Evolutionary conservation across 2,113 vertebrate genomes (phyloP).

Genomic region (Rhabdomys dilectus): DNA sequence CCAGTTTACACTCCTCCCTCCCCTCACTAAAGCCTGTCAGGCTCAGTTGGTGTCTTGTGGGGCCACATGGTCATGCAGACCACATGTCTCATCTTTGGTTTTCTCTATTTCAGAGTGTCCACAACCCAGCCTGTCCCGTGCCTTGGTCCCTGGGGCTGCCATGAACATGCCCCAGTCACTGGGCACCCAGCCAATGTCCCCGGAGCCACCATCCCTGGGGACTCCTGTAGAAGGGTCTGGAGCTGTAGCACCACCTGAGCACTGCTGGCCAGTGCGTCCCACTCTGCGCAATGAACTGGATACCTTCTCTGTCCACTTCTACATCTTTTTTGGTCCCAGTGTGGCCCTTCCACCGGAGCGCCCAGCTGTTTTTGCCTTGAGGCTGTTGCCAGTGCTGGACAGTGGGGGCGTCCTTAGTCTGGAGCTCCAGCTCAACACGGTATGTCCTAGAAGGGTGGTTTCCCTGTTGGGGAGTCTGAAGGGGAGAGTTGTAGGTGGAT

Average conservation of each 20-base stretch:
- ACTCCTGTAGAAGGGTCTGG: constrained; percentile 64
- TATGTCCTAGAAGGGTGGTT: constrained; percentile 80
- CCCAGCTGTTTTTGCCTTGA: constrained; percentile 95
- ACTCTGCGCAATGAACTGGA: constrained; percentile 98
- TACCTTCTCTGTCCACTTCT: constrained; percentile 99
- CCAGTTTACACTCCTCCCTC: neutral
- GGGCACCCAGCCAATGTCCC: constrained; percentile 87
- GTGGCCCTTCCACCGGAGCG: constrained; percentile 94
- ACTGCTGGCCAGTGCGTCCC: constrained; percentile 96
- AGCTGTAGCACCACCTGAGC: constrained; percentile 42
- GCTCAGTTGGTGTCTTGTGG: neutral
- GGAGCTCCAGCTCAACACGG: constrained; percentile 96
- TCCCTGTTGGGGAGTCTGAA: neutral
- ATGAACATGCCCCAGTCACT: constrained; percentile 99
- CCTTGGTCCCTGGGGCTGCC: constrained; percentile 89
- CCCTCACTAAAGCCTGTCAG: neutral
- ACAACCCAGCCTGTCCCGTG: constrained; percentile 89
- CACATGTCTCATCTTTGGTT: neutral
- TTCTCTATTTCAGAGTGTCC: constrained; percentile 91
- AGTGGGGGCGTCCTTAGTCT: constrained; percentile 97
- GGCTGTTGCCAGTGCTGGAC: constrained; percentile 96
- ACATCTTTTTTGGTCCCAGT: constrained; percentile 98
- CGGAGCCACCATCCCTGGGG: constrained; percentile 64
- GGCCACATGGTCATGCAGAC: neutral
- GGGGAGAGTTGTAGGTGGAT: neutral